These are phyloP conservation scores for Echinops telfairi DNA, from an alignment of 2,113 vertebrate species.

Conservation along the genomic window DNA sequence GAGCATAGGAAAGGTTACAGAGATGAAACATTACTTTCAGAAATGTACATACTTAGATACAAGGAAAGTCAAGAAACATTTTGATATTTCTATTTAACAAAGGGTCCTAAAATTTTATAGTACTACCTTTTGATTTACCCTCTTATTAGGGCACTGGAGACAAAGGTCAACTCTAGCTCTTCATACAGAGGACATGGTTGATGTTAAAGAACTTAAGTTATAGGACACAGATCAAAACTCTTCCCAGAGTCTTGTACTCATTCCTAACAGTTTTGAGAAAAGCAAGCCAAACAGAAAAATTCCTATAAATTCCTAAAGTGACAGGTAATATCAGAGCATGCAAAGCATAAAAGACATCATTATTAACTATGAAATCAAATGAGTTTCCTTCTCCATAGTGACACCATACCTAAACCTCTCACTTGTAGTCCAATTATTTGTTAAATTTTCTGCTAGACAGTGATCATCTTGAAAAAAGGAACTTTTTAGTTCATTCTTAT, in stretches of 20 bases:
- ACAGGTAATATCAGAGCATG: background rate
- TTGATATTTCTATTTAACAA: too few species aligned
- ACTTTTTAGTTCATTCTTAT: background rate
- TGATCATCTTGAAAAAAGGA: background rate
- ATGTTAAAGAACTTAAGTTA: background rate
- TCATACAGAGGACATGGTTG: background rate
- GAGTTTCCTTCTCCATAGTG: background rate
- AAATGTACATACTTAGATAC: too few species aligned
- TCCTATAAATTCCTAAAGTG: background rate
- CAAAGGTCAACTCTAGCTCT: background rate
- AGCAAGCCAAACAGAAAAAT: constrained; percentile 45
- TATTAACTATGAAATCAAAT: constrained; percentile 20
- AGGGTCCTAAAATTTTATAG: too few species aligned
- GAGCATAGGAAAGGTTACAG: too few species aligned
- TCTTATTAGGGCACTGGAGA: background rate
- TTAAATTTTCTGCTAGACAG: background rate
- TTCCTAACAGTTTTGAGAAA: constrained; percentile 25
- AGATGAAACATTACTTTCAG: too few species aligned
- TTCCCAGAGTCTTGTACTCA: background rate
- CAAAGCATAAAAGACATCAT: constrained; percentile 9
- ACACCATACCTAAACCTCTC: background rate
- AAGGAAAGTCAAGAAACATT: too few species aligned
- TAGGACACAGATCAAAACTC: constrained; percentile 2
- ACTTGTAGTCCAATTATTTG: constrained; percentile 23
- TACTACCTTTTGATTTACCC: background rate